A percentile compares a stretch with the other conserved stretches of the same genome.
phyloP scores from a whole-genome alignment of 2,113 vertebrate species.

The Thamnaconus septentrionalis region DNA sequence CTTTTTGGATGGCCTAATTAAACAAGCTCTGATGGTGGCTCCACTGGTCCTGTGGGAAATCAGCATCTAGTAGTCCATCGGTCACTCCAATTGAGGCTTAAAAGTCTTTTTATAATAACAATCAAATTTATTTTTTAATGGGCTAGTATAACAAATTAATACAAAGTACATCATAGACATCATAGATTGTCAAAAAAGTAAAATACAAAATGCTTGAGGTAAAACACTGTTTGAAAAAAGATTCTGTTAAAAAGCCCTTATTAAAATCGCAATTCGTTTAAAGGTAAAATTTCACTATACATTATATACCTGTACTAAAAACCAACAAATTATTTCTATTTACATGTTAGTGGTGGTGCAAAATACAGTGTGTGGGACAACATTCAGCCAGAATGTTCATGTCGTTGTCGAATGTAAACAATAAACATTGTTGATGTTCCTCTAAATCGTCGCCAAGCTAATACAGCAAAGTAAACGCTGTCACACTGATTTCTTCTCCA shows the following conservation, averaged over 20 bases:
- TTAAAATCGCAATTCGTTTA: slow-evolving; percentile 58
- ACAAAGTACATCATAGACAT: slow-evolving; percentile 71
- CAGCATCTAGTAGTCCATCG: too few relatives aligned
- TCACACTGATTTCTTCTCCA: slow-evolving; percentile 37
- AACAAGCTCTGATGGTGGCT: too few relatives aligned
- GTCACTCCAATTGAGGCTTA: too few relatives aligned
- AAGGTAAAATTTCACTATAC: slow-evolving; percentile 65
- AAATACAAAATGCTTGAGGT: slow-evolving; percentile 76
- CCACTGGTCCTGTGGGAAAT: too few relatives aligned
- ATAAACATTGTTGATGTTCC: slow-evolving; percentile 26
- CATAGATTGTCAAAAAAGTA: slow-evolving; percentile 74
- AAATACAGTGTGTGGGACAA: slow-evolving; percentile 73
- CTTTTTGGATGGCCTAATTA: too few relatives aligned
- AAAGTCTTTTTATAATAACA: slow-evolving; percentile 29
- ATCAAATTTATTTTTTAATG: slow-evolving; percentile 60
- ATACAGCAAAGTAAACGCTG: slow-evolving; percentile 35
- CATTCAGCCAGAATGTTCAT: slow-evolving; percentile 67
- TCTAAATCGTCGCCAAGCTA: slow-evolving; percentile 33
- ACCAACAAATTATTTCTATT: slow-evolving; percentile 59
- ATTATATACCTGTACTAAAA: slow-evolving; percentile 59
- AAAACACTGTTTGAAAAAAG: slow-evolving; percentile 71
- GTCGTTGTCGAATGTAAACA: slow-evolving; percentile 71
- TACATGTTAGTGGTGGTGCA: slow-evolving; percentile 70
- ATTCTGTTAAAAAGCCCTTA: slow-evolving; percentile 72
- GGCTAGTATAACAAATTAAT: slow-evolving; percentile 74